Base-by-base conservation (phyloP, 2,888 invertebrate genomes). In the Oscheius sp. region DNA sequence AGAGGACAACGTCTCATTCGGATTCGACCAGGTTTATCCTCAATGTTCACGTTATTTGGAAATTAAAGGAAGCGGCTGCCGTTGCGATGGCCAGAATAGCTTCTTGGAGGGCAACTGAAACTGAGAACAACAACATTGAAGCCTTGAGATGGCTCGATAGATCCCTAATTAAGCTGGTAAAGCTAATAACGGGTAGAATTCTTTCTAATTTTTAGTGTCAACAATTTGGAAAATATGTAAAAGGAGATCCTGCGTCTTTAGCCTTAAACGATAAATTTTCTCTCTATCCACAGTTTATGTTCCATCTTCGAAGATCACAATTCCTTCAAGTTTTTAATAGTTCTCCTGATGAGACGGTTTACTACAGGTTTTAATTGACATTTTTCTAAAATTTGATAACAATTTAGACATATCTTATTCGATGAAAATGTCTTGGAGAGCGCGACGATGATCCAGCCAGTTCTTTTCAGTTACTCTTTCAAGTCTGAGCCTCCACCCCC, bases 221-320 rank as follows among this genome's bases (percentile, higher is more conserved):
- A 89, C 96, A 96, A 89, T 99, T 99, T 89, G 98, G 97, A 65
- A 96, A 98, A 87, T 99, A 95, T 88, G 92, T 92, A 83, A 96
- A 96, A 87, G 97, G 99, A 87, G 96, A 97, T 88, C 95, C 96
- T 17, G 93, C 93, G 87, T 95, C 95, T 79, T 97, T 98, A 90
- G 91, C 95, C 61, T 91, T 98, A 72, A 92, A 93, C 1, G 96
- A 96, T 87, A 96, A 96, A 89, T 98, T 98, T 89, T 94, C 95
- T 70, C 90, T 99, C 70, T 99, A 96, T 89, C 98, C 98, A 46
- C 98, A 98, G 89, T 99, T 98, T 88, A 97, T 99, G 96, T 99
- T 97, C 89, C 98, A 99, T 87, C 89, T 99, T 84, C 91, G 98
- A 48, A 91, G 98, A 79, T 98, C 97, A 27, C 98, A 97, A 89